A percentile compares a stretch with the other conserved stretches of the same genome.
Evolutionary conservation across 2,797 vertebrate species (phyloP).

Genomic region (Megalops cyprinoides): DNA sequence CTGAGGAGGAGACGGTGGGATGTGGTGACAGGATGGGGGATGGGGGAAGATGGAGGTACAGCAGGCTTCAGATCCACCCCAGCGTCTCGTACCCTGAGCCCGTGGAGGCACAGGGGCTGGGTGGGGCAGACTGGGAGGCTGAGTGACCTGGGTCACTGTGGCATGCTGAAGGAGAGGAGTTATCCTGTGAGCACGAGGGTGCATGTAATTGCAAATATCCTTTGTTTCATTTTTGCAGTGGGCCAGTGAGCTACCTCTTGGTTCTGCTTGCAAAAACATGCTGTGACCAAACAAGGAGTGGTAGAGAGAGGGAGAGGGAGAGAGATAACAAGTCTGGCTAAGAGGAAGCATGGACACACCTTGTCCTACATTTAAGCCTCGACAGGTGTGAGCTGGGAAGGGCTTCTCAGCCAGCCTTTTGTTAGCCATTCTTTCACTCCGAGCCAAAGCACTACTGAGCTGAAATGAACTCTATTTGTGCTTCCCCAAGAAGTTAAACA

Average conservation of each 20-base stretch:
- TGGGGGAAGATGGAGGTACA: no score
- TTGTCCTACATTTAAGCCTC: background rate
- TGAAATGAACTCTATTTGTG: background rate
- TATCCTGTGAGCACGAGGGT: background rate
- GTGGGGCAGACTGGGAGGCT: no score
- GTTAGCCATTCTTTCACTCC: background rate
- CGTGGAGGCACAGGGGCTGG: background rate
- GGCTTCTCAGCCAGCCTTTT: background rate
- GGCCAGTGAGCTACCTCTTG: background rate
- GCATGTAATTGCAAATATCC: background rate
- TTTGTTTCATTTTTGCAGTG: background rate
- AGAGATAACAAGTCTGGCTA: no score
- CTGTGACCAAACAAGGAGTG: conserved; percentile 5
- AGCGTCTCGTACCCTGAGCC: no score
- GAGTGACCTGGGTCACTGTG: no score
- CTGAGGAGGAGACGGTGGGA: no score
- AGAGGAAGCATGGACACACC: conserved; percentile 8
- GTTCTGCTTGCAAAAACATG: no score
- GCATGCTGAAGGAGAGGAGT: no score
- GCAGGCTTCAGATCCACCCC: no score
- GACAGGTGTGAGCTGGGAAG: background rate
- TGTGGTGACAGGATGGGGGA: no score
- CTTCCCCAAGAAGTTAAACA: background rate
- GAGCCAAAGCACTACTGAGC: background rate
- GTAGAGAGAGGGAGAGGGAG: background rate